Conservation (phyloP, 2,113 vertebrate genomes). For the Cyphomyrus discorhynchus region DNA sequence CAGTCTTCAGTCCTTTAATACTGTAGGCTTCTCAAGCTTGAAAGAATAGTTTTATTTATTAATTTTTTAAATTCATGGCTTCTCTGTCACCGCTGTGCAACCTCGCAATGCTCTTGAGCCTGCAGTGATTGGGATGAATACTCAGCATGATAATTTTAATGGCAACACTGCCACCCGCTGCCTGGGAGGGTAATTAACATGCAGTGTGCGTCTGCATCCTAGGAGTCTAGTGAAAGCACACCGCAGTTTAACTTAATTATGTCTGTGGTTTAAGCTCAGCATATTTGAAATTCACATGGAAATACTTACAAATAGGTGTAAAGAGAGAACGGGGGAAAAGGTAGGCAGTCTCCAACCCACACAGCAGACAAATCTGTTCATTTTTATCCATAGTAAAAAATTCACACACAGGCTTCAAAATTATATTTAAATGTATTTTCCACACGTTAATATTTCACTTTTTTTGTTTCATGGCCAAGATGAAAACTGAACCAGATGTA, state of each 20-base stretch:
- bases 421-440: not conserved
- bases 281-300: not conserved
- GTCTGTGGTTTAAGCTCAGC: not conserved
- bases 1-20: not conserved
- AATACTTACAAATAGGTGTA: not conserved
- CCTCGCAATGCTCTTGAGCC: not conserved
- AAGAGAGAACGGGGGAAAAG: not conserved
- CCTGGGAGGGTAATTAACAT: not conserved
- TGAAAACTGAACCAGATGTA: not conserved
- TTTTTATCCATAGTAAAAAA: not conserved
- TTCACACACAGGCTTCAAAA: not conserved
- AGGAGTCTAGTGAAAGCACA: not conserved
- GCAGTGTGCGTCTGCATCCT: not conserved
- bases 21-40: not conserved
- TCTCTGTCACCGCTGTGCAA: not conserved
- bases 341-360: not conserved
- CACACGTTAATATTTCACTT: not conserved
- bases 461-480: not conserved
- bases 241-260: not conserved
- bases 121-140: not conserved
- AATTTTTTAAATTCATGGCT: not conserved
- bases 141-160: not conserved
- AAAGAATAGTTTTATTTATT: not conserved
- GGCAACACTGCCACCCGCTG: not conserved
- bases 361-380: not conserved